phyloP scores from a whole-genome alignment of 2,113 vertebrate genomes.

The Phasianus colchicus region DNA sequence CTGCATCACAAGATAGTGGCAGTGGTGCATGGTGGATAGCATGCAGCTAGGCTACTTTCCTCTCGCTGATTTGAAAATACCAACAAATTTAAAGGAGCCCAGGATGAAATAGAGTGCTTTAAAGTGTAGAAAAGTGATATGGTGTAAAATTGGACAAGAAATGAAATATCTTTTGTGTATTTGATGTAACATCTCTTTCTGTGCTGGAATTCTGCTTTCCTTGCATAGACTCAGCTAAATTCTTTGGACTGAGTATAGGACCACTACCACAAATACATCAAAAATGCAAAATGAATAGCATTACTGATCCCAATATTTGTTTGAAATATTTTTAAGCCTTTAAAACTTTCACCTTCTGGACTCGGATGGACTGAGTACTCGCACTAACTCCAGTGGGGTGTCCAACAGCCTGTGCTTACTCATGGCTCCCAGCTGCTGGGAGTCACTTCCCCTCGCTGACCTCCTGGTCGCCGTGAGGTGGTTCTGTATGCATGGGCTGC shows the following conservation, averaged over 20 bases:
- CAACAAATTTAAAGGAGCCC: background rate
- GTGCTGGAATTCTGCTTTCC: background rate
- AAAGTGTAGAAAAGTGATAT: background rate
- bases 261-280: fast-evolving
- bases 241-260: background rate
- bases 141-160: background rate
- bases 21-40: too few relatives aligned
- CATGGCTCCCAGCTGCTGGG: slow-evolving; percentile 64
- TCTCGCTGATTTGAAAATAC: background rate
- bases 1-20: fast-evolving
- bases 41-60: background rate
- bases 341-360: background rate
- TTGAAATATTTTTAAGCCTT: background rate
- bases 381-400: background rate
- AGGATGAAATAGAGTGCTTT: background rate
- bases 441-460: slow-evolving; percentile 5
- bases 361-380: background rate
- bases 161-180: background rate
- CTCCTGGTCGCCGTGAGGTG: background rate
- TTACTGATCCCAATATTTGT: background rate
- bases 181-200: background rate
- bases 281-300: background rate
- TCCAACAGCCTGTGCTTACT: background rate
- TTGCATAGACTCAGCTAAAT: background rate
- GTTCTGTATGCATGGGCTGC: background rate